phyloP scores from a whole-genome alignment of 1,140 invertebrate genomes.

The Watersipora subatra region DNA sequence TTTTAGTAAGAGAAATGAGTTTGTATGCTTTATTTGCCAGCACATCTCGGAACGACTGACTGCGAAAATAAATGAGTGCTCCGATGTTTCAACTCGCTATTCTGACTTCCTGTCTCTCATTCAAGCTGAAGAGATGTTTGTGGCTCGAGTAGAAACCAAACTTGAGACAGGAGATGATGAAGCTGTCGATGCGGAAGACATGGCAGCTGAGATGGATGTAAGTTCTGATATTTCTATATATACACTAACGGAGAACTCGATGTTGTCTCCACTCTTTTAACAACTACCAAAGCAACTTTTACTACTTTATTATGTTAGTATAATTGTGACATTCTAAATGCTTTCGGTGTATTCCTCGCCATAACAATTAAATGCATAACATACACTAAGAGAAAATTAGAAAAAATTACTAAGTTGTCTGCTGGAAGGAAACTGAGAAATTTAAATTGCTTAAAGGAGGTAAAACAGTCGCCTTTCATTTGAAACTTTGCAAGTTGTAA shows the following conservation, averaged over 20 bases:
- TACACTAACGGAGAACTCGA: background rate
- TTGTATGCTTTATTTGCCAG: too few relatives aligned
- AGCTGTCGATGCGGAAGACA: slow-evolving; percentile 81
- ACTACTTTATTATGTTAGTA: too few relatives aligned
- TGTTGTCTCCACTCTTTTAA: background rate
- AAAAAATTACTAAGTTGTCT: too few relatives aligned
- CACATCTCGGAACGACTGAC: background rate
- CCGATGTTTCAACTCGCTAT: background rate
- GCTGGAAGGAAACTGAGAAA: too few relatives aligned
- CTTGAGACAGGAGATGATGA: slow-evolving; percentile 43
- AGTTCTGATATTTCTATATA: slow-evolving; percentile 24
- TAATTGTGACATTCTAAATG: too few relatives aligned
- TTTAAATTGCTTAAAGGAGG: too few relatives aligned
- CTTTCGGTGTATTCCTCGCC: too few relatives aligned
- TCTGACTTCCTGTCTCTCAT: slow-evolving; percentile 42
- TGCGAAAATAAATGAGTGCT: background rate
- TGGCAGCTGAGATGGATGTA: slow-evolving; percentile 75
- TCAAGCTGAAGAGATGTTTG: slow-evolving; percentile 63
- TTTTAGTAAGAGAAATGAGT: too few relatives aligned
- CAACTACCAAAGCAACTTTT: background rate
- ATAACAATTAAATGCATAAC: too few relatives aligned
- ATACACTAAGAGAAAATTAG: too few relatives aligned
- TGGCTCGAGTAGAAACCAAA: slow-evolving; percentile 66
- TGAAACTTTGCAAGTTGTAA: too few relatives aligned
- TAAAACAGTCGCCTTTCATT: too few relatives aligned